Evolutionary conservation across 2,797 vertebrate genomes (phyloP).

Genomic region (Syndactyla subalaris): DNA sequence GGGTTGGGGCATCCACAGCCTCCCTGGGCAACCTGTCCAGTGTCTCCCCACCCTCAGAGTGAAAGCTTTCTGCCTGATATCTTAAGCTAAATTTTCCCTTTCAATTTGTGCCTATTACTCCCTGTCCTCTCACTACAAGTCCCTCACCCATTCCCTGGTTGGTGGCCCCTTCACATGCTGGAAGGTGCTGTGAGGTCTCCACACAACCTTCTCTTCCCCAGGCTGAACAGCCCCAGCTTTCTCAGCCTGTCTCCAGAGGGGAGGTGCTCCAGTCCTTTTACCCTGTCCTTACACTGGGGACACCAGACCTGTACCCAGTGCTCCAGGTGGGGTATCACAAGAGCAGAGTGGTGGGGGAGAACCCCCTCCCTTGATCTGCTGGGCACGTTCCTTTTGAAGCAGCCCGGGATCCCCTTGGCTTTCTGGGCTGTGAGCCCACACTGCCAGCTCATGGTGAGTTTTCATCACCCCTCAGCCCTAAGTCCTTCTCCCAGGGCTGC

Average conservation of each 20-base stretch:
- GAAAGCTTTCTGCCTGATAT: background rate
- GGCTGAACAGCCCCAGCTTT: background rate
- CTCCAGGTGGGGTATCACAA: background rate
- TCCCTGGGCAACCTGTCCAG: background rate
- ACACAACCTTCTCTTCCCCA: background rate
- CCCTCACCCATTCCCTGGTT: background rate
- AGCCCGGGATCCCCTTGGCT: accelerated
- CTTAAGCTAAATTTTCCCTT: background rate
- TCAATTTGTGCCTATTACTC: background rate
- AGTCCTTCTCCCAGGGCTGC: background rate
- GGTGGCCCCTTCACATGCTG: background rate
- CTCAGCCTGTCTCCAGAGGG: background rate
- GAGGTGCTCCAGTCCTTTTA: background rate
- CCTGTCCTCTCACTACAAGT: background rate
- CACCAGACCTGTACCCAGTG: background rate
- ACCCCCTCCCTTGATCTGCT: background rate
- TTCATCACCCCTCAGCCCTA: background rate
- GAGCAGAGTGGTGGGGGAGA: background rate
- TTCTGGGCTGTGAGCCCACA: background rate
- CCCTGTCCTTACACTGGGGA: accelerated
- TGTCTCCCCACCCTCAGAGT: background rate
- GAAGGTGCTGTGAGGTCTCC: background rate
- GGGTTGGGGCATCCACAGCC: background rate
- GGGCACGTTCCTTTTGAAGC: background rate
- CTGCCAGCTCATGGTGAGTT: background rate